Evolutionary conservation across 2,797 vertebrate genomes (phyloP).

Genomic region (Mormyrus proboscirostris): DNA sequence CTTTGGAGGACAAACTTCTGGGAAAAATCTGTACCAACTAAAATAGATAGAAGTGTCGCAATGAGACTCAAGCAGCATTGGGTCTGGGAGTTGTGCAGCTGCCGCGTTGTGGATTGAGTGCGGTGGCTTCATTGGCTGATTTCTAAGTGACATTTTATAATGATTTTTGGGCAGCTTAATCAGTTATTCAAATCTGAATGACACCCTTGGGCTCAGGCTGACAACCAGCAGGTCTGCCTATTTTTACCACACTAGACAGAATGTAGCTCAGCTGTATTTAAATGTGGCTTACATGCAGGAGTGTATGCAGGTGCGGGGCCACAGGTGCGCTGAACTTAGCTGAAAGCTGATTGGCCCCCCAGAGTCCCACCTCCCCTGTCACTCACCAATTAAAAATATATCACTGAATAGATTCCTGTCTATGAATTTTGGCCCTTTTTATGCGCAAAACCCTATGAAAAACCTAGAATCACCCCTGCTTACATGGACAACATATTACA

Average conservation of each 20-base stretch:
- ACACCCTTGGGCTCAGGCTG: not conserved
- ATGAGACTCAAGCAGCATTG: not conserved
- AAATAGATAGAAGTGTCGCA: not conserved
- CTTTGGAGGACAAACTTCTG: not conserved
- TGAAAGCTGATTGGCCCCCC: not conserved
- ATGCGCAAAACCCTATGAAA: not conserved
- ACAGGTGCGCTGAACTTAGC: not conserved
- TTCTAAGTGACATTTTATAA: not conserved
- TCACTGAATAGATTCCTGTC: not conserved
- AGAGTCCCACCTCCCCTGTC: not conserved
- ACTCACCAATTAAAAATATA: not conserved
- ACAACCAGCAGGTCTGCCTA: not conserved
- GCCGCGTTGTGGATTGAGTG: not conserved
- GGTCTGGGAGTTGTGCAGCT: not conserved
- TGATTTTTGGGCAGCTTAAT: not conserved
- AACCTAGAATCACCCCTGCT: not conserved
- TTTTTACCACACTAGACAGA: not conserved
- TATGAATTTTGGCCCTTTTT: not conserved
- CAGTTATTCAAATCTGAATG: not conserved
- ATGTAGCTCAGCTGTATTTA: not conserved
- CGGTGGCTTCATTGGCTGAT: not conserved
- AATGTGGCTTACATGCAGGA: not conserved
- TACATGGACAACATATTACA: not conserved
- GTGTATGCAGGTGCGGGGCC: not conserved
- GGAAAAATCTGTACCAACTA: not conserved